Conservation (phyloP, 2,888 invertebrate genomes). For the Habrosyne pyritoides region DNA sequence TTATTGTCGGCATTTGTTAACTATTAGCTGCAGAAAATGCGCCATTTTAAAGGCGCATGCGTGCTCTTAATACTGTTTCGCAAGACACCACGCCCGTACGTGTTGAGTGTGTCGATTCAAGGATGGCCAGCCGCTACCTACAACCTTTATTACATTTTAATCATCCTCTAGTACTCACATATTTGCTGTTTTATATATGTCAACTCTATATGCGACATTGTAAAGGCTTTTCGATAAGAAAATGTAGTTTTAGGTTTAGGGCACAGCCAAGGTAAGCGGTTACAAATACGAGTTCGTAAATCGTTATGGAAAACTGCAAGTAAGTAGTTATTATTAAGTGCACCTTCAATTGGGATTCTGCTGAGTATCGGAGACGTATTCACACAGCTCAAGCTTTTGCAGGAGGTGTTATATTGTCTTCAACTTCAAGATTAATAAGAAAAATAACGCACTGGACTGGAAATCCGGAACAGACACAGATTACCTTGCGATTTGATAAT, state of each 20-base stretch:
- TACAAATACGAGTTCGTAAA: too few species aligned
- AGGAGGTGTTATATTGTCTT: too few species aligned
- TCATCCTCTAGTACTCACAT: conserved; percentile 8
- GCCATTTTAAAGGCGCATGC: conserved; percentile 16
- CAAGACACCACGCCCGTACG: conserved; percentile 28
- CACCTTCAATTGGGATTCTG: too few species aligned
- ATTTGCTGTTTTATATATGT: conserved; percentile 17
- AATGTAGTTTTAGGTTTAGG: background rate
- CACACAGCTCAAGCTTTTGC: too few species aligned
- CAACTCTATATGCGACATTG: conserved; percentile 16
- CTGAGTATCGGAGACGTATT: too few species aligned
- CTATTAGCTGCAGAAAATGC: too few species aligned
- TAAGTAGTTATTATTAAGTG: background rate
- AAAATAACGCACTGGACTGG: too few species aligned
- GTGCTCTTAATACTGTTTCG: conserved; percentile 32
- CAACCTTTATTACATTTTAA: conserved; percentile 23
- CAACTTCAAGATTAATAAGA: too few species aligned
- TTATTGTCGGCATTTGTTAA: too few species aligned
- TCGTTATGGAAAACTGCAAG: background rate
- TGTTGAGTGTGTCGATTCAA: conserved; percentile 25
- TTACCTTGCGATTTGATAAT: too few species aligned
- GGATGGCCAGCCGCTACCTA: conserved; percentile 31
- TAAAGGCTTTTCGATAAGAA: conserved; percentile 5
- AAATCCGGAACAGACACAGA: too few species aligned
- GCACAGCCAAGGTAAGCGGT: too few species aligned